These are phyloP conservation scores for Xenopus borealis DNA, from an alignment of 2,113 vertebrate genomes.

Conservation along the genomic window DNA sequence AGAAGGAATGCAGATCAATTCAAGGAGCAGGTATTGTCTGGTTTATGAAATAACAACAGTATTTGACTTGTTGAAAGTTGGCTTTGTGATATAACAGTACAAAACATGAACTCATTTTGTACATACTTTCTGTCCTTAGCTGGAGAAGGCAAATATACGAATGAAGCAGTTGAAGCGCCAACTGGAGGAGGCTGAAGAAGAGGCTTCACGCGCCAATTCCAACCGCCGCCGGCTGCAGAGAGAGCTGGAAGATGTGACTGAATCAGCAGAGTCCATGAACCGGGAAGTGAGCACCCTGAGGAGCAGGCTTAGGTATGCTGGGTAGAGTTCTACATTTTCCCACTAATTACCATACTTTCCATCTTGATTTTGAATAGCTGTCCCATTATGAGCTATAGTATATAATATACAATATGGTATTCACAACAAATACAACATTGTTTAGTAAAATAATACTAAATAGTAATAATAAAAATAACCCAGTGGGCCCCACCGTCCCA, in stretches of 20 bases:
- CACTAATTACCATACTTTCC: too few relatives aligned
- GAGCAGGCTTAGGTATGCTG: conserved; percentile 74
- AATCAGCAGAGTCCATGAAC: conserved; percentile 75
- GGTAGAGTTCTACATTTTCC: too few relatives aligned
- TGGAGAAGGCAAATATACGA: conserved; percentile 73
- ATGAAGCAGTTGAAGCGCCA: conserved; percentile 83
- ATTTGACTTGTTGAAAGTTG: too few relatives aligned
- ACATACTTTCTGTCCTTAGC: conserved; percentile 51
- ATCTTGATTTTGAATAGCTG: too few relatives aligned
- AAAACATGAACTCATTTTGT: too few relatives aligned
- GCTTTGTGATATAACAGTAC: too few relatives aligned
- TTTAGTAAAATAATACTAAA: too few relatives aligned
- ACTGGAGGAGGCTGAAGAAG: conserved; percentile 84
- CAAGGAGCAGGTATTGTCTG: conserved; percentile 75
- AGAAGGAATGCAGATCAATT: conserved; percentile 83
- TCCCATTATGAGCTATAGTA: too few relatives aligned
- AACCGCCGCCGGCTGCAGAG: conserved; percentile 77
- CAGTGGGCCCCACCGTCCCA: too few relatives aligned
- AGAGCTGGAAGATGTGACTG: conserved; percentile 78
- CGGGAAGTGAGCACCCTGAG: conserved; percentile 77
- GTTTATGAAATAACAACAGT: neutral
- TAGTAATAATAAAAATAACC: too few relatives aligned
- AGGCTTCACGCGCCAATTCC: conserved; percentile 73
- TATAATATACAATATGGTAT: too few relatives aligned
- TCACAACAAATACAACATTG: too few relatives aligned